phyloP scores from a whole-genome alignment of 2,797 vertebrate species.

The Natrix natrix region DNA sequence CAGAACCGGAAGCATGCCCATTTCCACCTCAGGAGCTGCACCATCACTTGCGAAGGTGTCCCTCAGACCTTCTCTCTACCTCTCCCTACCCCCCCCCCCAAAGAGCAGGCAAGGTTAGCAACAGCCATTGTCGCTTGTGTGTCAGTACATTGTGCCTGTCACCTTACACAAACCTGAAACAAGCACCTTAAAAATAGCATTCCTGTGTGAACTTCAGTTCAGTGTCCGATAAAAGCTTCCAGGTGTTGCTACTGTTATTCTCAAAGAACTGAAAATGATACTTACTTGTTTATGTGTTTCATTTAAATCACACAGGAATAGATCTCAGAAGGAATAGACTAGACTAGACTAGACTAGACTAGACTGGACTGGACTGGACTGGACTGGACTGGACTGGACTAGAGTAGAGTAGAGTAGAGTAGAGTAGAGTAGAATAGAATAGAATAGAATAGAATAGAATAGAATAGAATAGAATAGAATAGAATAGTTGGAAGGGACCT shows the following conservation, averaged over 20 bases:
- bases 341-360: no score
- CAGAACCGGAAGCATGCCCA: background rate
- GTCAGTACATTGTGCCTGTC: constrained; percentile 9
- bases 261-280: background rate
- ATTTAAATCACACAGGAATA: background rate
- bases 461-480: no score
- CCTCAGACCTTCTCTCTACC: background rate
- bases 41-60: background rate
- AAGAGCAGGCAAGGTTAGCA: background rate
- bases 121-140: background rate
- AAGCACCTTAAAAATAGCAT: background rate
- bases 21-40: background rate
- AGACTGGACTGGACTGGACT: no score
- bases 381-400: no score
- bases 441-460: background rate
- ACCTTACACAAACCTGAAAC: background rate
- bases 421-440: no score
- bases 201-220: background rate
- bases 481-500: background rate
- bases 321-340: background rate
- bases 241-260: background rate
- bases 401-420: no score
- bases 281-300: background rate
- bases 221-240: background rate
- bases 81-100: no score